Evolutionary conservation across 2,888 invertebrate species (phyloP).

Genomic region (Platycheirus rosarum): DNA sequence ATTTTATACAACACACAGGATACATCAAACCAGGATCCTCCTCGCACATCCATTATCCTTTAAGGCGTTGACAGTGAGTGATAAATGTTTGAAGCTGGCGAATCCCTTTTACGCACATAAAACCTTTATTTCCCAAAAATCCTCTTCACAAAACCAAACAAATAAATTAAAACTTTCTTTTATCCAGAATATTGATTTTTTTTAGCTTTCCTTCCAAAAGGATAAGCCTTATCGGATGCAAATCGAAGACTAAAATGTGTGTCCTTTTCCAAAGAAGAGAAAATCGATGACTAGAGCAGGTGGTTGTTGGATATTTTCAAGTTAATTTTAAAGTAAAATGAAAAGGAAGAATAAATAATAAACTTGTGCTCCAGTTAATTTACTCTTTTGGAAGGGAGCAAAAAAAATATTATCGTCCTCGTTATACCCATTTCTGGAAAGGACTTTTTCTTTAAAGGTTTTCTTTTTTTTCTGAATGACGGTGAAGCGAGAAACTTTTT

Average conservation of each 20-base stretch:
- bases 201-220: background rate
- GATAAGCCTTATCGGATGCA: background rate
- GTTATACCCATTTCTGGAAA: slow-evolving; percentile 29
- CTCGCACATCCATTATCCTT: background rate
- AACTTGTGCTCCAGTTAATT: slow-evolving; percentile 70
- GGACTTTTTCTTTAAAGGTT: slow-evolving; percentile 21
- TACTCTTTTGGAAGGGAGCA: slow-evolving; percentile 58
- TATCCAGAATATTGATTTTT: background rate
- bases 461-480: background rate
- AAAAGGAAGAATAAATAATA: slow-evolving; percentile 9
- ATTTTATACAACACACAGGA: slow-evolving; percentile 34
- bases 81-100: slow-evolving; percentile 10
- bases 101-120: slow-evolving; percentile 6
- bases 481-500: background rate
- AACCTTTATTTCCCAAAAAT: too few species aligned
- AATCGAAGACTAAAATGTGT: slow-evolving; percentile 9
- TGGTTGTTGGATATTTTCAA: slow-evolving; percentile 44
- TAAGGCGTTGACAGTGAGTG: slow-evolving; percentile 53
- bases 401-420: slow-evolving; percentile 49
- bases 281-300: slow-evolving; percentile 59
- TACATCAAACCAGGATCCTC: slow-evolving; percentile 20
- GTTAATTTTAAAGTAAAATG: background rate
- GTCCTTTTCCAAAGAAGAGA: slow-evolving; percentile 10
- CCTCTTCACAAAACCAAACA: background rate
- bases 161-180: background rate